Evolutionary conservation across 2,888 invertebrate species (phyloP), one percentile per base, ranked within the genome.

Genomic region (Drosophila colorata): DNA sequence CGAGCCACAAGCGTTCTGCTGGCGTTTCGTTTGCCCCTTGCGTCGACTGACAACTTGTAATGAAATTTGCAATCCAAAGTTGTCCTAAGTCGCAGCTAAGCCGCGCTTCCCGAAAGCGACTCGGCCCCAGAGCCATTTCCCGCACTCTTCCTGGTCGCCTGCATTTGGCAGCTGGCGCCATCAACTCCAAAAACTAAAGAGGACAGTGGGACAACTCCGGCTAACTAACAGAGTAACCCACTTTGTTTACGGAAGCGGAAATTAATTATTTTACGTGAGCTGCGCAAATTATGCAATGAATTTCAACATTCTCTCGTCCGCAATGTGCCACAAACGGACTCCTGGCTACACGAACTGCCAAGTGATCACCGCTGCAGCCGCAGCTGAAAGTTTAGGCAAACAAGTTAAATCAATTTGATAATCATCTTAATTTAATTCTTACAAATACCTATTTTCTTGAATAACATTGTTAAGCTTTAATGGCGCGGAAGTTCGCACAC

Each of bases 11-110:
- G 46, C 28, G 38, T 33, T 18, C 9, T 28, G 18, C 38, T 40
- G 46, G 20, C 53, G 13, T 35, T n/a, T 9, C 13, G 20, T 25
- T 7, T 53, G 53, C 20, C 41, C 55, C 38, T 33, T 40, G 23
- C 51, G 35, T 25, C 28, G 16, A 43, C 73, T 67, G 73, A 61
- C 73, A 74, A 74, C 68, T 72, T 73, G 68, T 75, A 75, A 75
- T 78, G 74, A 73, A 78, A 75, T 75, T 75, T 75, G 78, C 74
- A 64, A 78, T 73, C 78, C 78, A 75, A 75, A 78, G 78, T 78
- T 75, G 74, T 52, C 59, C 68, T 78, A 73, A 75, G 74, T 78
- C 74, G 55, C 63, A 59, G 74, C 78, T 75, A 73, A 75, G 78
- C 78, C 64, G 56, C 63, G 63, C 56, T 73, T 73, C 56, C 47